phyloP scores from a whole-genome alignment of 2,888 invertebrate genomes.

The Leucozona laternaria region DNA sequence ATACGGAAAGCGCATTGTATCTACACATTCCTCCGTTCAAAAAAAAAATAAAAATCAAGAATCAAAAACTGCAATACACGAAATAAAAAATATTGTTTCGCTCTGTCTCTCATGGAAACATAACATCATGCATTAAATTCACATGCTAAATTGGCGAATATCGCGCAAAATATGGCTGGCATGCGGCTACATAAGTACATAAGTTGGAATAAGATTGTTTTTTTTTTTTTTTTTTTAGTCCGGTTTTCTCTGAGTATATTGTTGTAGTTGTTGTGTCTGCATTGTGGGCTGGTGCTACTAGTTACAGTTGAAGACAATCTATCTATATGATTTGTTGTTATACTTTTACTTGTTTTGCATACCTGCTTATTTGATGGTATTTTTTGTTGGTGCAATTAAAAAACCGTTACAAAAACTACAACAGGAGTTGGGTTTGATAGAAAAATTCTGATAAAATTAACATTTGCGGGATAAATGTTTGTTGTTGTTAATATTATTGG shows the following conservation, averaged over 20 bases:
- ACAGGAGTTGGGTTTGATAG: slow-evolving; percentile 33
- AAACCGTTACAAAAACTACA: slow-evolving; percentile 15
- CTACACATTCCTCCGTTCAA: slow-evolving; percentile 38
- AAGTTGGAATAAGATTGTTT: slow-evolving; percentile 42
- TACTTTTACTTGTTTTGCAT: slow-evolving; percentile 73
- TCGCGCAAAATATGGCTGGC: slow-evolving; percentile 39
- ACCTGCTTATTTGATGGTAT: slow-evolving; percentile 35
- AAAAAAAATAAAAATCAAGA: slow-evolving; percentile 1
- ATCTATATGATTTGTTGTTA: slow-evolving; percentile 67
- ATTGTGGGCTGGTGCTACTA: slow-evolving; percentile 41
- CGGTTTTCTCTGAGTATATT: slow-evolving; percentile 60
- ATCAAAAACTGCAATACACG: slow-evolving; percentile 45
- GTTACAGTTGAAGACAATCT: slow-evolving; percentile 28
- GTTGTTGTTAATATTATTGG: slow-evolving; percentile 14
- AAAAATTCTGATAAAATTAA: slow-evolving; percentile 59
- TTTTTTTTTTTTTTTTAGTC: slow-evolving; percentile 40
- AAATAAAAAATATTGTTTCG: slow-evolving; percentile 74
- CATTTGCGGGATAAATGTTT: slow-evolving; percentile 14
- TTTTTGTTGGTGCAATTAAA: slow-evolving; percentile 52
- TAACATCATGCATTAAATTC: slow-evolving; percentile 71
- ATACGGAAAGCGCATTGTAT: slow-evolving; percentile 29
- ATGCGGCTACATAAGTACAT: slow-evolving; percentile 38
- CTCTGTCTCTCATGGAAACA: slow-evolving; percentile 70
- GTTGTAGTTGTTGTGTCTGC: slow-evolving; percentile 32
- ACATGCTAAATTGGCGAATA: slow-evolving; percentile 64